A percentile compares a stretch with the other conserved stretches of the same genome.
Evolutionary conservation across 2,888 invertebrate genomes (phyloP).

Genomic region (Phyllotreta cruciferae): DNA sequence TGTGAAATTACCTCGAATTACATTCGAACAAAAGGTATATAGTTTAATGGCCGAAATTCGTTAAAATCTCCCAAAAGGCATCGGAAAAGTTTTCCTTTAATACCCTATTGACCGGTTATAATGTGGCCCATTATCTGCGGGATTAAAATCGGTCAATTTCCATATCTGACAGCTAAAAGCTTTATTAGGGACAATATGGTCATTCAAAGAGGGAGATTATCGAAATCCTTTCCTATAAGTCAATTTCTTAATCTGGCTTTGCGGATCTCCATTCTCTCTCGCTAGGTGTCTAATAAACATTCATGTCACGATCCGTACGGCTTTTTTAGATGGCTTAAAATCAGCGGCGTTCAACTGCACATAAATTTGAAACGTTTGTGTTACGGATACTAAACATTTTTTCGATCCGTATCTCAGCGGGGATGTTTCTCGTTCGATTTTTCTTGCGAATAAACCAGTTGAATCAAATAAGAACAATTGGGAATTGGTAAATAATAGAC

Average conservation of each 20-base stretch:
- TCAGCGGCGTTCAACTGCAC: conserved; percentile 23
- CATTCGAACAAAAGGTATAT: too few relatives aligned
- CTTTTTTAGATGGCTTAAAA: conserved; percentile 34
- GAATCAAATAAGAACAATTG: too few relatives aligned
- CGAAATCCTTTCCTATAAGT: conserved; percentile 42
- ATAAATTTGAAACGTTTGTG: background rate
- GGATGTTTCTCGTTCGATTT: too few relatives aligned
- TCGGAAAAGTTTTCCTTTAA: background rate
- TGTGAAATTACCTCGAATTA: too few relatives aligned
- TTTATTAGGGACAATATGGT: conserved; percentile 45
- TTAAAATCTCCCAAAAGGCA: too few relatives aligned
- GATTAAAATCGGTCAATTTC: conserved; percentile 30
- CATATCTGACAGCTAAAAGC: conserved; percentile 34
- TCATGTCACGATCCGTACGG: conserved; percentile 46
- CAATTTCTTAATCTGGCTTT: conserved; percentile 49
- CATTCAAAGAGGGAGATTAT: conserved; percentile 36
- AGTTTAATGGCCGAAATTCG: too few relatives aligned
- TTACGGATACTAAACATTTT: background rate
- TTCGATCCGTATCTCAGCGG: too few relatives aligned
- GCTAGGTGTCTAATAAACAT: conserved; percentile 49
- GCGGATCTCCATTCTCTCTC: conserved; percentile 46
- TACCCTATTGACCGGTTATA: background rate
- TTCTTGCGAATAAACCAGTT: too few relatives aligned
- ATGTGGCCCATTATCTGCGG: conserved; percentile 11
- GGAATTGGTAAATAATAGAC: too few relatives aligned